phyloP scores from a whole-genome alignment of 2,888 invertebrate species.

The Pterostichus niger region DNA sequence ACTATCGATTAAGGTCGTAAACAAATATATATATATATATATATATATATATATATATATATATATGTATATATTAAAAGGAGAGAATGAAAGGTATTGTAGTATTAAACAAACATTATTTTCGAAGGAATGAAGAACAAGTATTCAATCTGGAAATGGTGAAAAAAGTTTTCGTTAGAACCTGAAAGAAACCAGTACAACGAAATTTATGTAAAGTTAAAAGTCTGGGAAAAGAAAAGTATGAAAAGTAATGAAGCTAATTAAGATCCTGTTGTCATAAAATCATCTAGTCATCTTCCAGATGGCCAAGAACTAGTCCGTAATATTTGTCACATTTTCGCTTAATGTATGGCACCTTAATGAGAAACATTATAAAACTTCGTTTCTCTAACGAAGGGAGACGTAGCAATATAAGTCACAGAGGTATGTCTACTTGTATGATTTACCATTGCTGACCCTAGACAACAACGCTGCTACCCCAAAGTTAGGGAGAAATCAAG shows the following conservation, averaged over 20 bases:
- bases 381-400: slow-evolving; percentile 29
- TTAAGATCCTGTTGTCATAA: slow-evolving; percentile 11
- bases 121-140: too few species aligned
- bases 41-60: too few species aligned
- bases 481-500: slow-evolving; percentile 56
- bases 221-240: neutral
- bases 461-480: slow-evolving; percentile 6
- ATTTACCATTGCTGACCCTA: slow-evolving; percentile 51
- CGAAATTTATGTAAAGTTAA: neutral
- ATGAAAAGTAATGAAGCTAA: slow-evolving; percentile 22
- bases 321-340: slow-evolving; percentile 39
- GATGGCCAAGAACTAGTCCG: slow-evolving; percentile 21
- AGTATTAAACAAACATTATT: too few species aligned
- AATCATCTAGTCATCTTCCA: slow-evolving; percentile 44
- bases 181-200: too few species aligned
- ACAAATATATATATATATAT: too few species aligned
- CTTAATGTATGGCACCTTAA: slow-evolving; percentile 57
- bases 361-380: slow-evolving; percentile 21
- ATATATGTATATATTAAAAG: too few species aligned
- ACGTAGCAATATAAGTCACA: neutral
- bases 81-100: too few species aligned
- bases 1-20: too few species aligned
- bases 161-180: too few species aligned
- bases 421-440: slow-evolving; percentile 12
- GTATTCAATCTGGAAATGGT: too few species aligned